A percentile compares a stretch with the other conserved stretches of the same genome.
phyloP scores from a whole-genome alignment of 2,888 invertebrate genomes.

The Xanthorhoe spadicearia region DNA sequence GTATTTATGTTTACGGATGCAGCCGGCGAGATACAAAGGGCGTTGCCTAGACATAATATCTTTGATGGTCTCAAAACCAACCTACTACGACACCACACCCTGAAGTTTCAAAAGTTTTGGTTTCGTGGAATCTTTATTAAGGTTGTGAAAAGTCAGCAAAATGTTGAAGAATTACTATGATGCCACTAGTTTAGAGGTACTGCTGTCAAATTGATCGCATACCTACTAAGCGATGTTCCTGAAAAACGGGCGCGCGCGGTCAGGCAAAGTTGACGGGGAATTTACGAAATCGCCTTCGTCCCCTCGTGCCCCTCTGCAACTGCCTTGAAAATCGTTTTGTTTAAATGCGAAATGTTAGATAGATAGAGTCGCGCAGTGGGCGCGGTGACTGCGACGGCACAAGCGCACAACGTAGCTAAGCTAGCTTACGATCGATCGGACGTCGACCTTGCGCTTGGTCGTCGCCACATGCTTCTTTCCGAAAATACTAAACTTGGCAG shows the following conservation, averaged over 20 bases:
- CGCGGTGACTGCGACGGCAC: constrained; percentile 30
- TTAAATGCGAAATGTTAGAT: constrained; percentile 19
- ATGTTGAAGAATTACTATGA: neutral
- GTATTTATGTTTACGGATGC: constrained; percentile 22
- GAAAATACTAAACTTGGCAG: neutral
- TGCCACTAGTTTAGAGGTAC: neutral
- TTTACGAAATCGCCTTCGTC: constrained; percentile 8
- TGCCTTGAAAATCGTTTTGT: constrained; percentile 17
- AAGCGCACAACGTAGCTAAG: constrained; percentile 25
- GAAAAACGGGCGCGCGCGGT: constrained; percentile 6
- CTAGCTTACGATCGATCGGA: constrained; percentile 25
- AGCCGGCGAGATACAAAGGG: neutral
- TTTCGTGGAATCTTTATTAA: constrained; percentile 4
- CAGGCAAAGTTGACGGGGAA: neutral
- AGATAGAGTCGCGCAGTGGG: constrained; percentile 22
- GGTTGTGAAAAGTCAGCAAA: neutral
- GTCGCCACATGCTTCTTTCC: constrained; percentile 13
- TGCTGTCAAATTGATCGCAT: neutral
- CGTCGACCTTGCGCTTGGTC: constrained; percentile 20
- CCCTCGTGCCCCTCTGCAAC: constrained; percentile 15
- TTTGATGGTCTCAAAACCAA: neutral
- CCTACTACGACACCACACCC: constrained; percentile 10
- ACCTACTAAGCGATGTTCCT: neutral
- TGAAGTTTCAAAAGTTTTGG: constrained; percentile 1
- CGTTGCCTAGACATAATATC: neutral